Conservation (phyloP, 2,888 invertebrate species). For the Cantharis rustica region DNA sequence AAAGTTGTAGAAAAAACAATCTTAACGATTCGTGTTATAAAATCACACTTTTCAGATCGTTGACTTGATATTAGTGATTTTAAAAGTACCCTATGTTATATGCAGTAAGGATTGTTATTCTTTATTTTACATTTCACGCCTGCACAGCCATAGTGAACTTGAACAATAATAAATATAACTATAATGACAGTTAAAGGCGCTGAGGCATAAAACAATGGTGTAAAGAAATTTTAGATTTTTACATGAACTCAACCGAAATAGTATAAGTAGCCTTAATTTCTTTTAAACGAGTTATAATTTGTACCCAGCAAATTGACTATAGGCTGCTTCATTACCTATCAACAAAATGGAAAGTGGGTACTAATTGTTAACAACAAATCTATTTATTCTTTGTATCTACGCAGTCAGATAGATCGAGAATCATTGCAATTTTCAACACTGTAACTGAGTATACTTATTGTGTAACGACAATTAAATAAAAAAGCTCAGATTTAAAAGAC, state of each 20-base stretch:
- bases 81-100: conserved; percentile 34
- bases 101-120: conserved; percentile 42
- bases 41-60: conserved; percentile 42
- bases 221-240: conserved; percentile 34
- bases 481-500: too few species aligned
- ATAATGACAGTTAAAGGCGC: conserved; percentile 52
- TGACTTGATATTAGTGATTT: conserved; percentile 36
- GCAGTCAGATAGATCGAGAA: not conserved
- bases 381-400: not conserved
- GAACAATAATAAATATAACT: conserved; percentile 51
- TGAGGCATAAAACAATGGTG: conserved; percentile 48
- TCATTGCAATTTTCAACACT: not conserved
- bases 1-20: conserved; percentile 34
- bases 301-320: conserved; percentile 17
- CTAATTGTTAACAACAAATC: not conserved
- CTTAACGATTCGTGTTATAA: conserved; percentile 35
- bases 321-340: not conserved
- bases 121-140: conserved; percentile 43
- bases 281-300: conserved; percentile 30
- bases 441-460: too few species aligned
- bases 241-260: conserved; percentile 33
- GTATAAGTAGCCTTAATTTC: conserved; percentile 30
- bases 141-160: conserved; percentile 46
- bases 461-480: too few species aligned
- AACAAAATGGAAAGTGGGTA: not conserved